phyloP scores from a whole-genome alignment of 2,113 vertebrate species.

The Heterotilapia buettikoferi region DNA sequence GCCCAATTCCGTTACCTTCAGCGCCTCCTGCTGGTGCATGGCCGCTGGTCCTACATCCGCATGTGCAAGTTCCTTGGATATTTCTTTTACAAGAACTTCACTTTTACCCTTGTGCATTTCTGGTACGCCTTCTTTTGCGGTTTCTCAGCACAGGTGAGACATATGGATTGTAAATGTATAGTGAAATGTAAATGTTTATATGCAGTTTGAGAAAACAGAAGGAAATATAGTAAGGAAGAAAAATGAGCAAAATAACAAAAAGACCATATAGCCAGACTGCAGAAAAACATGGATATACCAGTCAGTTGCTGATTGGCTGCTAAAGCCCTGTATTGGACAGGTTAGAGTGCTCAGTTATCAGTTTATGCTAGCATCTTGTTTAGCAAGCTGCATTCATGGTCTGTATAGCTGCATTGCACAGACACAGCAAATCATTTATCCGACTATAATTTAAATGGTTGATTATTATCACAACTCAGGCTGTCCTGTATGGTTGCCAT shows the following conservation, averaged over 20 bases:
- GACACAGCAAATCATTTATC: neutral
- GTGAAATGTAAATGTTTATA: neutral
- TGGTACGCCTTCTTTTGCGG: conserved; percentile 96
- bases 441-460: neutral
- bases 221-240: neutral
- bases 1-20: conserved; percentile 91
- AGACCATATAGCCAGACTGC: neutral
- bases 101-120: conserved; percentile 92
- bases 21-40: conserved; percentile 90
- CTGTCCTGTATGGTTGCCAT: neutral
- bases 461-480: neutral
- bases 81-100: conserved; percentile 98
- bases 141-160: conserved; percentile 90
- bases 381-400: neutral
- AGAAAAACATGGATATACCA: neutral
- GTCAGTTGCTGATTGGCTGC: neutral
- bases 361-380: neutral
- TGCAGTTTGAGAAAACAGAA: neutral
- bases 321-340: neutral
- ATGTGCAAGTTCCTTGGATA: conserved; percentile 96
- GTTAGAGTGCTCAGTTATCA: neutral
- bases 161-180: neutral
- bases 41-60: conserved; percentile 93
- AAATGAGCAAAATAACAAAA: neutral
- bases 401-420: neutral